Base-by-base conservation (phyloP, 2,797 vertebrate genomes). In the Tokudaia tokunoshimensis region DNA sequence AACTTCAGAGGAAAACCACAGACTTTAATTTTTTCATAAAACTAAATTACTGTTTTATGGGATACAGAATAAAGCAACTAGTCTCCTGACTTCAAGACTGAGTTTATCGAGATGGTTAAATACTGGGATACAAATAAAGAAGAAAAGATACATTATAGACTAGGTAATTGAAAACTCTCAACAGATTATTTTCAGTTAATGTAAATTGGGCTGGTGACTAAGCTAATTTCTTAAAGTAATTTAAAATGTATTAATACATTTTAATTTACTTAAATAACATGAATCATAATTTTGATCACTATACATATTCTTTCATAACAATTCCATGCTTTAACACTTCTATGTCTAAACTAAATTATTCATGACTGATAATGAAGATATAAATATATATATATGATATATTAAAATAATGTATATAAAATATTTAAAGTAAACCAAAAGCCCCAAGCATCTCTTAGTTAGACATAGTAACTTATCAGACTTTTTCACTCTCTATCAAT, bases 21-120 rank as follows among this genome's bases (percentile, higher is more conserved):
- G 14, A 96, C 34, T 79, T 65, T 89, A 85, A 89, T 80, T 94
- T 52, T 55, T 74, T 94, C 90, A 12, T 15, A 76, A 85, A 70
- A 52, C 41, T 65, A 78, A 57, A 31, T 72, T 92, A 78, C 29
- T 52, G 61, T 86, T 78, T 12, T 24, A 72, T 52, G 20, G 22
- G 52, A 83, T 61, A 50, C 1, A 86, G 6, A 85, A 67, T 67
- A 94, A 93, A n/a, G 29, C 57, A 57, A 2, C 41, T 65, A 72
- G 19, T n/a, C 31, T 59, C 26, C 20, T 92, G 59, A 81, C 17
- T 85, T 86, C 44, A 89, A 87, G 80, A 19, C 13, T 90, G 4
- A 92, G 37, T 22, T 86, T 67, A 91, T 15, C 4, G 20, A 90
- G 29, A 13, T 22, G 11, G 31, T n/a, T 85, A 67, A 67, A 85